Percentiles rank a stretch among this genome's conserved stretches.
phyloP scores from a whole-genome alignment of 2,888 invertebrate genomes.

The Polia nebulosa region DNA sequence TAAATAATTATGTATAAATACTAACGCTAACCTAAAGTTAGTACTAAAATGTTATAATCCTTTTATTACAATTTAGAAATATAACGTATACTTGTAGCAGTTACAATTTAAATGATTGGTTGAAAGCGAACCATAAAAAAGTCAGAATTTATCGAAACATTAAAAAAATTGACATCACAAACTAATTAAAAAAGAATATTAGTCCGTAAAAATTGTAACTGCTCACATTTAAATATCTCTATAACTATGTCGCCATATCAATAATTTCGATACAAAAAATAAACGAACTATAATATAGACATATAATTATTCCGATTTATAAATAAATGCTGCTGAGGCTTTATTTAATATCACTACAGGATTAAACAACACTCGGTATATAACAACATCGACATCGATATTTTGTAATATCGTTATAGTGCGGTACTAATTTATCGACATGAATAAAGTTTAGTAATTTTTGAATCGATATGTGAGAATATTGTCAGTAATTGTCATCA shows the following conservation, averaged over 20 bases:
- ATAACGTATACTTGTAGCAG: constrained; percentile 52
- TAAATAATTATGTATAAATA: constrained; percentile 67
- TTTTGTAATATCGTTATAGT: constrained; percentile 23
- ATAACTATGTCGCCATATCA: constrained; percentile 49
- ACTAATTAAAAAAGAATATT: background rate
- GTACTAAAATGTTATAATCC: constrained; percentile 60
- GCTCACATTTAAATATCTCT: constrained; percentile 52
- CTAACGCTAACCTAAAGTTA: constrained; percentile 67
- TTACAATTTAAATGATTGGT: constrained; percentile 36
- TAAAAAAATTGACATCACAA: background rate
- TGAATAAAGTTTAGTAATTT: constrained; percentile 19
- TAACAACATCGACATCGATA: constrained; percentile 19
- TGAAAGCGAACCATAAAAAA: background rate
- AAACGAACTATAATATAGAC: constrained; percentile 33
- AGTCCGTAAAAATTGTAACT: constrained; percentile 43
- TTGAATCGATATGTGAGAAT: constrained; percentile 52
- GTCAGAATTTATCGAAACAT: background rate
- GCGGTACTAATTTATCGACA: constrained; percentile 7
- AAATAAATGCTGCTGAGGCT: constrained; percentile 57
- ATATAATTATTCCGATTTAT: constrained; percentile 39
- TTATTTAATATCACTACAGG: constrained; percentile 36
- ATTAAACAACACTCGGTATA: constrained; percentile 31
- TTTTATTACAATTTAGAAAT: constrained; percentile 64
- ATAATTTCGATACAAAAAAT: constrained; percentile 57
- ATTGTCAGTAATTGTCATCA: constrained; percentile 41